Base-by-base conservation (phyloP, 2,797 vertebrate genomes). In the Periparus ater region DNA sequence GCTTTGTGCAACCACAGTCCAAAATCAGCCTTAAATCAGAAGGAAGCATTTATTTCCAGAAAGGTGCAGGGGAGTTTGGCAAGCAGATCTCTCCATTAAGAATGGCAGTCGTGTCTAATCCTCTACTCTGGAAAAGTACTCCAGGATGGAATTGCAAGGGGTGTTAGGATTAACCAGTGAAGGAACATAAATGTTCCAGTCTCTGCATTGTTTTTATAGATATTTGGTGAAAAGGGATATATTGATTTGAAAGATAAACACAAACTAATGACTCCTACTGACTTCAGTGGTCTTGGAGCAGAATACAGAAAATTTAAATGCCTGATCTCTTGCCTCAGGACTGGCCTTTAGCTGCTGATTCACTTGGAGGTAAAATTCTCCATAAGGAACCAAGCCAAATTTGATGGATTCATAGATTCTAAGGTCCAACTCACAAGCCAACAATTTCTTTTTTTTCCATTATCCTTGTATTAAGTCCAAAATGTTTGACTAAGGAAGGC, bases 401-500 rank as follows among this genome's bases (percentile, higher is more conserved):
- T 73, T 95, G 76, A 84, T 76, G 92, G 60, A 94, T 95, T 88
- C 66, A 36, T 65, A 90, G 88, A 91, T 86, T 86, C 77, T 58
- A 88, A 91, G 34, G 42, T 58, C 67, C 72, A 88, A 74, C 57
- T 30, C 60, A 85, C 27, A 86, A 63, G 89, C 71, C 63, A 94
- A 47, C 26, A 18, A 10, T 81, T 88, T 61, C 48, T 66, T 42
- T 42, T 50, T 29, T 23, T 26, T 32, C 66, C 77, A 47, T 92
- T 93, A 90, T 76, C 42, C 63, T 91, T 85, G 79, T 68, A 82
- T 40, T 76, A 81, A 76, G n/a, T 91, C 77, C 77, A 95, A 94
- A 95, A 85, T 10, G 8, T 81, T 91, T 61, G 63, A 88, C 60
- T 86, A 78, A 87, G 32, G 63, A 78, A 85, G 65, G 63, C 27